Base-by-base conservation (phyloP, 2,113 vertebrate genomes). In the Daphoenositta chrysoptera region DNA sequence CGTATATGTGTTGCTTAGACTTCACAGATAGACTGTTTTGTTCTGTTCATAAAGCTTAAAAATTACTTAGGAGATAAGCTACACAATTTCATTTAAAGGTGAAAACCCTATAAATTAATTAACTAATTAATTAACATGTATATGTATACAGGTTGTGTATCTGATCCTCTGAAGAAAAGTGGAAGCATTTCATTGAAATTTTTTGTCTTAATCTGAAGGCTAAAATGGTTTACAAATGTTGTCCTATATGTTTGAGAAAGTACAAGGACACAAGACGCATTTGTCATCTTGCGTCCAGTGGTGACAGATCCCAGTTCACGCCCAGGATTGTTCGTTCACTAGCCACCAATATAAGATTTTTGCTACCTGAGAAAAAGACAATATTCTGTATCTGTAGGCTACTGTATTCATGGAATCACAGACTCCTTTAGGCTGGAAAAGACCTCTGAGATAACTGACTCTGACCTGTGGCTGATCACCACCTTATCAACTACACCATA, bases 401-500 rank as follows among this genome's bases (percentile, higher is more conserved):
- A 56, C 51, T 39, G 64, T 42, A 50, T 23, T 65, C 60, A 66
- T 11, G 26, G 53, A 45, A 39, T 66, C 23, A 45, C 21, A 14
- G 9, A n/a, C 26, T 45, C 16, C 6, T n/a, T 75, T 26, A 22
- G 30, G 14, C n/a, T 75, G 39, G 39, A 60, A 45, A 53, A 60
- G 58, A 45, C 23, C 15, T 58, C 33, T 45, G 51, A 58, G 27
- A 45, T 39, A 57, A 66, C 16, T 16, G 37, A 58, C 12, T 24
- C 9, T 28, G 39, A 1, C 13, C 23, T 58, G 39, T 66, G 37
- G 37, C 6, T 33, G 37, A 58, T 58, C 37, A 21, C 40, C 50
- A 57, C 15, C 8, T 50, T 39, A 8, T 45, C 23, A 73, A 17
- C 9, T 15, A 22, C 0, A 0, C 24, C 30, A 4, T 1, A n/a